phyloP scores from a whole-genome alignment of 2,113 vertebrate genomes.

The Lasiurus borealis region DNA sequence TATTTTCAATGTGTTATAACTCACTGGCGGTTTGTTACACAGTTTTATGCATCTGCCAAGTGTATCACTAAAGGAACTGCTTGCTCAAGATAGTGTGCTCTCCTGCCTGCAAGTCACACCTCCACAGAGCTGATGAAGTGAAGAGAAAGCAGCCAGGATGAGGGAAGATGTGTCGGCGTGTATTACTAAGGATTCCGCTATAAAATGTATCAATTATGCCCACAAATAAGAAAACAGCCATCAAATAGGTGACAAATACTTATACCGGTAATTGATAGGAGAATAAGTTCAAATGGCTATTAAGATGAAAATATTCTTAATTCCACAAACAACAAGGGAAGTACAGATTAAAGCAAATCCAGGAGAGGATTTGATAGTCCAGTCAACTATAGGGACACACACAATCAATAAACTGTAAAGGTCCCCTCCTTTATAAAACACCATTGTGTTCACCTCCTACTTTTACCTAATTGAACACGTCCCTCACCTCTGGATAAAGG shows the following conservation, averaged over 20 bases:
- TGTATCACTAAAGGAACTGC: background rate
- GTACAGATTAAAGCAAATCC: background rate
- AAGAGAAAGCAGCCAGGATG: background rate
- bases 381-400: background rate
- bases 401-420: background rate
- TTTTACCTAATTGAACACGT: background rate
- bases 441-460: background rate
- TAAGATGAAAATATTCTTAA: background rate
- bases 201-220: background rate
- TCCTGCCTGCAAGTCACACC: background rate
- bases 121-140: background rate
- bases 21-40: background rate
- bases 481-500: constrained; percentile 97
- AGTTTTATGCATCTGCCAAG: background rate
- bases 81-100: background rate
- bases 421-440: background rate
- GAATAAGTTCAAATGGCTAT: background rate
- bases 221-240: background rate
- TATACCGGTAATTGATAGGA: background rate
- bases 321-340: background rate
- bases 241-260: background rate
- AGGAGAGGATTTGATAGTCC: background rate
- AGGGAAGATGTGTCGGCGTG: background rate
- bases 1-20: background rate
- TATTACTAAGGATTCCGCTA: background rate